A percentile compares a stretch with the other conserved stretches of the same genome.
phyloP scores from a whole-genome alignment of 2,113 vertebrate genomes.

The Gambusia affinis region DNA sequence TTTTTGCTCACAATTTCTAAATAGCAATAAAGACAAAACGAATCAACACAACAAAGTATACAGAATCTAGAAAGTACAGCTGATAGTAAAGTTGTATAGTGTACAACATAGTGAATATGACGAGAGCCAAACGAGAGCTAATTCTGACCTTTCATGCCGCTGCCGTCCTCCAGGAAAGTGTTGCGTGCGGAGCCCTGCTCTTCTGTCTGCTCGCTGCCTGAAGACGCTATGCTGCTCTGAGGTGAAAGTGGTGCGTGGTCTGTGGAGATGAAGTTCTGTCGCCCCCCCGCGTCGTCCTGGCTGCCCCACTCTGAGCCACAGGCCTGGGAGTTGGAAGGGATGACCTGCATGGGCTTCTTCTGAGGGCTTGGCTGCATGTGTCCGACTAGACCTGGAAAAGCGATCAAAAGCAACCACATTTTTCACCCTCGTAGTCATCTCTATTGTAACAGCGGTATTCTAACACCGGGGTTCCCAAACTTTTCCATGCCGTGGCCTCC shows the following conservation, averaged over 20 bases:
- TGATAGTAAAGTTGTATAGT: neutral
- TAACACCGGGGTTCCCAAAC: neutral
- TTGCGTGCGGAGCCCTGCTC: slow-evolving; percentile 87
- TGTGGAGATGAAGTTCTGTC: slow-evolving; percentile 81
- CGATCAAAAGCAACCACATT: neutral
- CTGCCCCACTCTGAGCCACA: slow-evolving; percentile 87
- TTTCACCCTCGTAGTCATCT: neutral
- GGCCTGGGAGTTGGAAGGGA: slow-evolving; percentile 84
- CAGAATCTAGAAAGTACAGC: neutral
- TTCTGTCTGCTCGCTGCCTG: slow-evolving; percentile 94
- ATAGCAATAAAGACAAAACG: neutral
- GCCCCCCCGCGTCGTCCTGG: slow-evolving; percentile 83
- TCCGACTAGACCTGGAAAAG: slow-evolving; percentile 76
- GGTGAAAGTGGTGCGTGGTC: slow-evolving; percentile 94
- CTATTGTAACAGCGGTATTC: neutral
- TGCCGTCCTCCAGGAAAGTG: slow-evolving; percentile 93
- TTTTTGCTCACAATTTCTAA: neutral
- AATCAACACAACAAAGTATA: neutral
- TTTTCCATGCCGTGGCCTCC: too few relatives aligned
- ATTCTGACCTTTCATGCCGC: slow-evolving; percentile 92
- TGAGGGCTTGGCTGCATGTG: slow-evolving; percentile 89
- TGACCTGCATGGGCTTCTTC: slow-evolving; percentile 89
- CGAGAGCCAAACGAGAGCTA: slow-evolving; percentile 19
- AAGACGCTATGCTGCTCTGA: slow-evolving; percentile 94
- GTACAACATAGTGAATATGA: too few relatives aligned